phyloP scores from a whole-genome alignment of 2,797 vertebrate genomes.

The Danio albolineatus region DNA sequence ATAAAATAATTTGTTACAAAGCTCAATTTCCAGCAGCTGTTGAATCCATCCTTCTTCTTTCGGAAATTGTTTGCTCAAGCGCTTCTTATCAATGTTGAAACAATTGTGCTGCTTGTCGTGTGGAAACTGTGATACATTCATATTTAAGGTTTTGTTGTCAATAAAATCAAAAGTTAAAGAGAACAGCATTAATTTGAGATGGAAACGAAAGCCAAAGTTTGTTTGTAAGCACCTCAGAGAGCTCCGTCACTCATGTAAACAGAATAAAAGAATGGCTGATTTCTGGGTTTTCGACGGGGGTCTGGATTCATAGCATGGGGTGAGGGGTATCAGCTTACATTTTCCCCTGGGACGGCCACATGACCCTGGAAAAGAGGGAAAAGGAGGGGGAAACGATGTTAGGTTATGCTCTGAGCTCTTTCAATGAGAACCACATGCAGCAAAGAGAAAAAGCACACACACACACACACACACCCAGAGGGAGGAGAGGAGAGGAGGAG shows the following conservation, averaged over 20 bases:
- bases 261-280: slow-evolving; percentile 53
- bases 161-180: no score
- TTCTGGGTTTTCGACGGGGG: slow-evolving; percentile 43
- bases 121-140: no score
- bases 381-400: slow-evolving; percentile 65
- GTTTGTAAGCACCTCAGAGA: slow-evolving; percentile 23
- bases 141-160: no score
- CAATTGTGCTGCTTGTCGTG: no score
- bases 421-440: slow-evolving; percentile 86
- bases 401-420: slow-evolving; percentile 70
- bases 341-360: slow-evolving; percentile 71
- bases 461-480: slow-evolving; percentile 16
- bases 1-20: no score
- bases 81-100: no score
- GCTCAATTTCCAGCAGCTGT: no score
- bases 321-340: slow-evolving; percentile 70
- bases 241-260: slow-evolving; percentile 48
- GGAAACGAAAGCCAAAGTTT: not conserved
- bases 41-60: no score
- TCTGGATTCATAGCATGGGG: slow-evolving; percentile 58
- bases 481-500: slow-evolving; percentile 48
- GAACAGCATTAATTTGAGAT: no score
- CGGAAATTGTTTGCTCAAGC: no score
- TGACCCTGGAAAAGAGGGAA: slow-evolving; percentile 61
- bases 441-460: slow-evolving; percentile 61